Percentiles rank a stretch among this genome's conserved stretches.
Evolutionary conservation across 2,797 vertebrate genomes (phyloP).

Genomic region (Xyrichtys novacula): DNA sequence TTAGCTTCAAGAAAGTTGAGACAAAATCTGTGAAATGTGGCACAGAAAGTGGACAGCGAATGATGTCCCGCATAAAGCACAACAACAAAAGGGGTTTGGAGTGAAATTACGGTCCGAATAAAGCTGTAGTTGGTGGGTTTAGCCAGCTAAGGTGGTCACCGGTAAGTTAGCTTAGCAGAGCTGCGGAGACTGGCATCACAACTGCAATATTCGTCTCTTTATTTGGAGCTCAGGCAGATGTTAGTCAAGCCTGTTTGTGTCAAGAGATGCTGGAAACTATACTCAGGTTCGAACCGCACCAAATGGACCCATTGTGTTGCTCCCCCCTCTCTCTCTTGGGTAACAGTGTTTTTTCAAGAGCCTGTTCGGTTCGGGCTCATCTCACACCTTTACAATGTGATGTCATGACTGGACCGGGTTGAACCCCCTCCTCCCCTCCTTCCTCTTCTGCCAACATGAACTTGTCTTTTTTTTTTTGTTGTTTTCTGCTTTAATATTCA

Average conservation of each 20-base stretch:
- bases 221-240: not conserved
- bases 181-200: conserved; percentile 29
- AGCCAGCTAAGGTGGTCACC: conserved; percentile 63
- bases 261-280: conserved; percentile 50
- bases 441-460: conserved; percentile 2
- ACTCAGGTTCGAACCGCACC: conserved; percentile 50
- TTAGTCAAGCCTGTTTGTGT: not conserved
- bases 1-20: conserved; percentile 57
- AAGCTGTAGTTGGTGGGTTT: conserved; percentile 42
- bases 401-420: conserved; percentile 56
- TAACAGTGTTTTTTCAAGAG: conserved; percentile 23
- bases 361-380: conserved; percentile 57
- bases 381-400: conserved; percentile 55
- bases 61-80: conserved; percentile 73
- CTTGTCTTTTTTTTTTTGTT: conserved; percentile 6
- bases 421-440: conserved; percentile 32
- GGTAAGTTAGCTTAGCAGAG: conserved; percentile 64
- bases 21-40: conserved; percentile 49
- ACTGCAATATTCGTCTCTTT: conserved; percentile 7
- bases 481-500: conserved; percentile 23
- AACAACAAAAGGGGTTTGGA: conserved; percentile 40
- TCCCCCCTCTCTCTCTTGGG: conserved; percentile 16
- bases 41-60: conserved; percentile 55
- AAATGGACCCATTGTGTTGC: conserved; percentile 67
- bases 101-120: conserved; percentile 1